Evolutionary conservation across 2,113 vertebrate genomes (phyloP).

Genomic region (Illadopsis cleaveri): DNA sequence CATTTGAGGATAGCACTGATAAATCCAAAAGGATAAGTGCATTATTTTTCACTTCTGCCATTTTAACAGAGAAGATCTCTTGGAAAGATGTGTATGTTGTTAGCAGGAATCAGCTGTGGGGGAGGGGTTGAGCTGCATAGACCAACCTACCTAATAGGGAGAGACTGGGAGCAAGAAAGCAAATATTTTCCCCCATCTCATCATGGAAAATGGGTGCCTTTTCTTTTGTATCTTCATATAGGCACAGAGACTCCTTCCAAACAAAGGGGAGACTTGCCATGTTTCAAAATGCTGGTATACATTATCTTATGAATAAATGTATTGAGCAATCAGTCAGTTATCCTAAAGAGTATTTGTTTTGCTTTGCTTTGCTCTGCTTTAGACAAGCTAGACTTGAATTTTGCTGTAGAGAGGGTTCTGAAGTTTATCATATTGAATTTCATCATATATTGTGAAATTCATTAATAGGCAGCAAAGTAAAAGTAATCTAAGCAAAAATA

Average conservation of each 20-base stretch:
- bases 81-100: not conserved
- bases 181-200: not conserved
- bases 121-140: not conserved
- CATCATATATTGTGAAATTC: not conserved
- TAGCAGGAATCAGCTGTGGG: not conserved
- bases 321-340: not conserved
- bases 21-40: conserved; percentile 40
- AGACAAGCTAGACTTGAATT: not conserved
- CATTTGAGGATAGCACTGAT: conserved; percentile 22
- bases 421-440: not conserved
- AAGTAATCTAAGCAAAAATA: not conserved
- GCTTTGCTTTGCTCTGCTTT: not conserved
- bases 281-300: not conserved
- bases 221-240: not conserved
- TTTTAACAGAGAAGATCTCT: conserved; percentile 15
- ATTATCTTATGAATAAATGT: not conserved
- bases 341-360: not conserved
- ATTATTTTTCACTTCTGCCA: conserved; percentile 36
- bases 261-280: not conserved
- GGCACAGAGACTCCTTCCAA: not conserved
- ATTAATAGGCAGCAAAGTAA: not conserved
- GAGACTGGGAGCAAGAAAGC: not conserved
- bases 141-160: not conserved
- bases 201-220: not conserved
- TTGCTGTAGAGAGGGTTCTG: not conserved